Percentiles rank a stretch among this genome's conserved stretches.
phyloP scores from a whole-genome alignment of 2,888 invertebrate species.

The Pseudococcus viburni region DNA sequence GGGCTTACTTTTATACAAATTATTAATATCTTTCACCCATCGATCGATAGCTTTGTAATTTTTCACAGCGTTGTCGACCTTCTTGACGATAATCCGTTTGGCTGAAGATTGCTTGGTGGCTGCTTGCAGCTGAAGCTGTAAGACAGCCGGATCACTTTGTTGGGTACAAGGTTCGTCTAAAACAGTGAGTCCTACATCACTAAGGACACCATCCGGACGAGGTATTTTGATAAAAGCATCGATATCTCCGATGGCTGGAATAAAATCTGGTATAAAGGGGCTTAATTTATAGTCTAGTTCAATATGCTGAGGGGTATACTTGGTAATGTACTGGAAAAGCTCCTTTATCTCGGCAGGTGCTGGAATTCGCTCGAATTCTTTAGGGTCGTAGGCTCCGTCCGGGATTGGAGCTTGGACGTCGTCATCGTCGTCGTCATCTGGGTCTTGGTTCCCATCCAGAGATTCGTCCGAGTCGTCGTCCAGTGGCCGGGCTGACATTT shows the following conservation, averaged over 20 bases:
- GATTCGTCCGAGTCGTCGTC: constrained; percentile 66
- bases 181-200: constrained; percentile 75
- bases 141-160: constrained; percentile 95
- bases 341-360: constrained; percentile 90
- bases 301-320: constrained; percentile 93
- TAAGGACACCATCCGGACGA: constrained; percentile 80
- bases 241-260: constrained; percentile 98
- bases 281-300: constrained; percentile 91
- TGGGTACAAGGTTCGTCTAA: constrained; percentile 95
- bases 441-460: constrained; percentile 36
- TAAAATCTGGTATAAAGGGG: constrained; percentile 96
- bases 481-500: constrained; percentile 43
- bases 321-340: constrained; percentile 92
- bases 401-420: constrained; percentile 70
- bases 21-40: constrained; percentile 96
- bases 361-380: constrained; percentile 85
- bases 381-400: constrained; percentile 79
- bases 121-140: constrained; percentile 90
- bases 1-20: constrained; percentile 91
- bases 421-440: constrained; percentile 70
- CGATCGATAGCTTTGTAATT: constrained; percentile 92
- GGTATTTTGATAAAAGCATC: constrained; percentile 97
- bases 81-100: constrained; percentile 76
- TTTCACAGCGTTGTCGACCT: constrained; percentile 86
- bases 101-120: constrained; percentile 77